A percentile compares a stretch with the other conserved stretches of the same genome.
Conservation (phyloP, 2,888 invertebrate genomes). For the Pristionchus arcanus region DNA sequence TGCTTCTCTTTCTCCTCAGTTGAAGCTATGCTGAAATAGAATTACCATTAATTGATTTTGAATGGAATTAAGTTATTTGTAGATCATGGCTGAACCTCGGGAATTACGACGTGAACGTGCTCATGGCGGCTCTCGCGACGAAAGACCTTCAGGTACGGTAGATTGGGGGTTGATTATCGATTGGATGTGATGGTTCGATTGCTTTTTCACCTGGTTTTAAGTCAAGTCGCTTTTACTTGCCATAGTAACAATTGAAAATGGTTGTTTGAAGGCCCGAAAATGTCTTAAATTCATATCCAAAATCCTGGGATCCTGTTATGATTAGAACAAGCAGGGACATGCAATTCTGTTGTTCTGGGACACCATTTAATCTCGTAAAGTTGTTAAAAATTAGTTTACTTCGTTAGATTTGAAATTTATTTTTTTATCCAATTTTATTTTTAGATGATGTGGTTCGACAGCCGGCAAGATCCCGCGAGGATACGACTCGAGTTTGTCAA, state of each 20-base stretch:
- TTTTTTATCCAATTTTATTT: no score
- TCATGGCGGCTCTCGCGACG: constrained; percentile 91
- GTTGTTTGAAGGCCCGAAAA: no score
- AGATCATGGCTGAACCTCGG: constrained; percentile 88
- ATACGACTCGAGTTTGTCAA: constrained; percentile 54
- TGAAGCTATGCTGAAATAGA: no score
- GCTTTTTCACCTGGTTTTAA: background rate
- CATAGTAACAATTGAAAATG: no score
- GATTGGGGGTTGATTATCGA: background rate
- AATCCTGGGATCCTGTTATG: background rate
- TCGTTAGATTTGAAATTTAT: background rate
- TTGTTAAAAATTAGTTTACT: background rate
- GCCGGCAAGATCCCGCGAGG: constrained; percentile 43
- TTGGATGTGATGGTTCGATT: background rate
- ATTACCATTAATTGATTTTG: no score
- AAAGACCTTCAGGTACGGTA: constrained; percentile 51
- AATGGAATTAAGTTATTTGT: no score
- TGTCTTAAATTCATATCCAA: background rate
- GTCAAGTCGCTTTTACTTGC: no score
- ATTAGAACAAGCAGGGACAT: no score
- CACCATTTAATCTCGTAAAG: background rate
- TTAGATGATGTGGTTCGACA: constrained; percentile 55
- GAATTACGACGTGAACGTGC: constrained; percentile 98
- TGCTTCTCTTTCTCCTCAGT: no score
- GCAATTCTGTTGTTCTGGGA: no score